phyloP scores from a whole-genome alignment of 2,797 vertebrate species.

The Pyrocephalus nanus region DNA sequence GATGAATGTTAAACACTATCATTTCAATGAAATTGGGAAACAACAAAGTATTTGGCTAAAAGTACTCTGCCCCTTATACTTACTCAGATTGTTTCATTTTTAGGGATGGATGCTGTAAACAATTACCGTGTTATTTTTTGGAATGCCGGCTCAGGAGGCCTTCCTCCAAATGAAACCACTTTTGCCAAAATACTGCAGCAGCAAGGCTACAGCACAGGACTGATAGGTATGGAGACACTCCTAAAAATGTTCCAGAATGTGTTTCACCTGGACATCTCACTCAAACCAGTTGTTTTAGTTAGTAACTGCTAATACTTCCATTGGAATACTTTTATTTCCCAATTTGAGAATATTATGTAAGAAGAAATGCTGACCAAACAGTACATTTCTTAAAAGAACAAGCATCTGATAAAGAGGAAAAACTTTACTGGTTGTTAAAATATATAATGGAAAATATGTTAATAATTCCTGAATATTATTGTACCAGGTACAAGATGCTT shows the following conservation, averaged over 20 bases:
- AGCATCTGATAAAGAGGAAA: background rate
- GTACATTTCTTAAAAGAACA: background rate
- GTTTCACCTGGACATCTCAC: background rate
- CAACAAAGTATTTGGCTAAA: background rate
- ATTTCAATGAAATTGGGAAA: background rate
- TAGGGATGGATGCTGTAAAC: slow-evolving; percentile 69
- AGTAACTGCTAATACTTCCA: background rate
- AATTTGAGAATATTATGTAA: background rate
- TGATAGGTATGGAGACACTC: slow-evolving; percentile 71
- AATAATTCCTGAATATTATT: background rate
- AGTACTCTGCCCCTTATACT: background rate
- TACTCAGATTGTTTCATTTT: background rate
- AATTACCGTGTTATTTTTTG: slow-evolving; percentile 68
- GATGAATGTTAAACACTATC: background rate
- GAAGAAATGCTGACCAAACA: background rate
- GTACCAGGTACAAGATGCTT: background rate
- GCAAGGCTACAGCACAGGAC: slow-evolving; percentile 86
- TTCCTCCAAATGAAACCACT: slow-evolving; percentile 85
- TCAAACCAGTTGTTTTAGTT: background rate
- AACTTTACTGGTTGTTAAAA: background rate
- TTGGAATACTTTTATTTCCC: background rate
- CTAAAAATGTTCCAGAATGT: background rate
- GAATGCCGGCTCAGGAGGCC: slow-evolving; percentile 84
- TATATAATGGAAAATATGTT: background rate
- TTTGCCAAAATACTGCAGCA: slow-evolving; percentile 88